Conservation (phyloP, 2,888 invertebrate genomes). For the Bombylius major region DNA sequence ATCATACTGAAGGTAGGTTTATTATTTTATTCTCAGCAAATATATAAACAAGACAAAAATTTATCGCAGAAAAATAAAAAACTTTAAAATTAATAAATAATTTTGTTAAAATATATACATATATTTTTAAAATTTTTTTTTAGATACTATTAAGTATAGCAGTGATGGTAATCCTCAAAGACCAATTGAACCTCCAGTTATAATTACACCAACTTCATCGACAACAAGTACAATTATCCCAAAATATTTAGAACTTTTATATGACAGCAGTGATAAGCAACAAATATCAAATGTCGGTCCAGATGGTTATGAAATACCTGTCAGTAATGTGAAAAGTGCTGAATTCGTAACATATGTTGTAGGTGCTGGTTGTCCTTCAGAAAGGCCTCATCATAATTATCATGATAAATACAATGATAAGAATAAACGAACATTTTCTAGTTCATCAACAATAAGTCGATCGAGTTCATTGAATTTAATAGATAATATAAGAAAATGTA, state of each 20-base stretch:
- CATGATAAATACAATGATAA: neutral
- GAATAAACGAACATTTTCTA: slow-evolving; percentile 3
- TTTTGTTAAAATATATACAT: neutral
- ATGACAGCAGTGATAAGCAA: slow-evolving; percentile 40
- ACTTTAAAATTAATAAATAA: neutral
- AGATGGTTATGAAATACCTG: slow-evolving; percentile 18
- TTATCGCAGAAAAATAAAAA: neutral
- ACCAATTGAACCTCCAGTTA: slow-evolving; percentile 13
- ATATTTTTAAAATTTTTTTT: slow-evolving; percentile 2
- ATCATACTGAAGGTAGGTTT: slow-evolving; percentile 10
- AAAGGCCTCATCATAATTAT: neutral
- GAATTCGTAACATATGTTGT: neutral
- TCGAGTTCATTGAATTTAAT: neutral
- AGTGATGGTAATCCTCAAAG: slow-evolving; percentile 12
- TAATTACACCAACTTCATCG: slow-evolving; percentile 15
- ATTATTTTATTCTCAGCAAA: neutral
- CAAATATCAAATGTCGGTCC: slow-evolving; percentile 6
- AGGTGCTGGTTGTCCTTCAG: neutral
- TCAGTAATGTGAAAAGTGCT: slow-evolving; percentile 3
- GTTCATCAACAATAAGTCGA: slow-evolving; percentile 1
- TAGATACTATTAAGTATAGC: slow-evolving; percentile 11
- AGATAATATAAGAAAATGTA: neutral
- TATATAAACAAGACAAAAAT: neutral
- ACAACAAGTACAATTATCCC: slow-evolving; percentile 27
- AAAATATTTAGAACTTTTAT: slow-evolving; percentile 55